Evolutionary conservation across 2,888 invertebrate genomes (phyloP).

Genomic region (Euphydryas editha): DNA sequence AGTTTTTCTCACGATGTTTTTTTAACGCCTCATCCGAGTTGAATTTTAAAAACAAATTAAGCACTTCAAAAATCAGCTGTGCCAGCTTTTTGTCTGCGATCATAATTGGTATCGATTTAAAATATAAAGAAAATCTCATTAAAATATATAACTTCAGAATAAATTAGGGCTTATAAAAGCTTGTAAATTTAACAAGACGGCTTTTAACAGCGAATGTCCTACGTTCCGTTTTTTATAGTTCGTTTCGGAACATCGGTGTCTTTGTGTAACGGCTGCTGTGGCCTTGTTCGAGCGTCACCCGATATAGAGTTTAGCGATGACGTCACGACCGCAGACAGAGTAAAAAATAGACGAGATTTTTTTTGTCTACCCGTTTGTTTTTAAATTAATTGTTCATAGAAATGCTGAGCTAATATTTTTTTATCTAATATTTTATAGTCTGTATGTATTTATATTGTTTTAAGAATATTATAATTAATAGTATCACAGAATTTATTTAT

Average conservation of each 20-base stretch:
- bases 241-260: constrained; percentile 49
- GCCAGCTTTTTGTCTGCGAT: no score
- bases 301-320: constrained; percentile 12
- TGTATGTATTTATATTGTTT: neutral
- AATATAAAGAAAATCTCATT: no score
- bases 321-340: constrained; percentile 3
- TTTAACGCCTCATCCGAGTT: no score
- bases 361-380: constrained; percentile 3
- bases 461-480: neutral
- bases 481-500: no score
- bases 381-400: constrained; percentile 1
- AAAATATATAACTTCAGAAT: neutral
- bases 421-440: neutral
- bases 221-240: constrained; percentile 30
- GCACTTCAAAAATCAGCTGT: no score
- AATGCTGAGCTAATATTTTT: neutral
- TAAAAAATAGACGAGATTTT: constrained; percentile 1
- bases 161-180: constrained; percentile 3
- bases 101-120: no score
- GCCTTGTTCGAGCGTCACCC: constrained; percentile 56
- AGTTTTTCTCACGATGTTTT: no score
- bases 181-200: constrained; percentile 8
- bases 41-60: no score
- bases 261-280: constrained; percentile 62
- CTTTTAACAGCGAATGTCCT: constrained; percentile 11